phyloP scores from a whole-genome alignment of 1,140 invertebrate species.

The Dufourea novaeangliae region DNA sequence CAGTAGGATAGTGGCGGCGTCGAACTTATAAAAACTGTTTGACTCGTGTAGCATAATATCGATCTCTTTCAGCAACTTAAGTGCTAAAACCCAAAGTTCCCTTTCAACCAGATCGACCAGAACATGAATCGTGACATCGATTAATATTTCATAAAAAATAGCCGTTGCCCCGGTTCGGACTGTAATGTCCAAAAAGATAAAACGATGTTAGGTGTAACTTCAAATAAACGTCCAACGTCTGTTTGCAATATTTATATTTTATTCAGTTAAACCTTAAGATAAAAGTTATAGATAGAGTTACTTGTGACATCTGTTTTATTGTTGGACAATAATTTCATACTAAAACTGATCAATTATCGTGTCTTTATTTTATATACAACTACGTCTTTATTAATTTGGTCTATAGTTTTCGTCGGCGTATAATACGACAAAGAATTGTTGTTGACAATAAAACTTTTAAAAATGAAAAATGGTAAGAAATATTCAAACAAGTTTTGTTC shows the following conservation, averaged over 20 bases:
- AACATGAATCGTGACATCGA: conserved; percentile 54
- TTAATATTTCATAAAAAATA: conserved; percentile 44
- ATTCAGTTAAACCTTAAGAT: conserved; percentile 34
- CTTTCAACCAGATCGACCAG: conserved; percentile 62
- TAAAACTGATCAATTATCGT: too few relatives aligned
- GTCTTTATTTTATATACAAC: conserved; percentile 8
- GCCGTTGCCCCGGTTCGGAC: conserved; percentile 41
- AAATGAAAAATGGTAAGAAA: neutral
- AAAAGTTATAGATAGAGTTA: neutral
- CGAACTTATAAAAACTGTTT: conserved; percentile 35
- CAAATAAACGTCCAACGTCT: conserved; percentile 38
- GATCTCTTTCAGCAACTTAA: conserved; percentile 61
- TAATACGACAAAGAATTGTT: too few relatives aligned
- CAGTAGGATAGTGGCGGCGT: conserved; percentile 60
- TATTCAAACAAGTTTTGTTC: neutral
- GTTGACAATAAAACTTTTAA: too few relatives aligned
- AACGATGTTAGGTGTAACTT: conserved; percentile 35
- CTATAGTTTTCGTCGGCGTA: too few relatives aligned
- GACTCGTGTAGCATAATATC: neutral
- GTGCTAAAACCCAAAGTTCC: conserved; percentile 64
- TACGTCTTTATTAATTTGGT: neutral
- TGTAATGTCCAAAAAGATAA: conserved; percentile 60
- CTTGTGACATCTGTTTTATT: too few relatives aligned
- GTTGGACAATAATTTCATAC: too few relatives aligned
- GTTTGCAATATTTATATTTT: conserved; percentile 39